A percentile compares a stretch with the other conserved stretches of the same genome.
These are phyloP conservation scores for Propithecus coquereli DNA, from an alignment of 2,113 vertebrate genomes.

Conservation along the genomic window DNA sequence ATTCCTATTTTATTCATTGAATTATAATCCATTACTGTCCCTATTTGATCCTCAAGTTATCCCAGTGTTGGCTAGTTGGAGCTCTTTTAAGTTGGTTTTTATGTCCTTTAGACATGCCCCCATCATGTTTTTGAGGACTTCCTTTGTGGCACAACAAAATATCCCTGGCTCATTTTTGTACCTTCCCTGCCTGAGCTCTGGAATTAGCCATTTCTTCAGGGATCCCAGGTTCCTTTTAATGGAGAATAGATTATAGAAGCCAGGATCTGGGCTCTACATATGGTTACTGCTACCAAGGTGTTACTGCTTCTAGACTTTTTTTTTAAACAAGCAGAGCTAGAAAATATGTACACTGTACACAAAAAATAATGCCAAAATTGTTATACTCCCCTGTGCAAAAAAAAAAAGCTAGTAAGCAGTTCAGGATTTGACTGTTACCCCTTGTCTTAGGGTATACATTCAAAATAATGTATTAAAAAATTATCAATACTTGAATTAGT, in stretches of 20 bases:
- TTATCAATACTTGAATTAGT: not conserved
- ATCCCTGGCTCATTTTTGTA: not conserved
- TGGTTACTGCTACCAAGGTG: not conserved
- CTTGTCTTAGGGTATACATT: not conserved
- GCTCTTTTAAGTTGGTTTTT: not conserved
- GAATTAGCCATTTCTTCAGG: not conserved
- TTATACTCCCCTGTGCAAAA: not conserved
- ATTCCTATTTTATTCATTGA: not conserved
- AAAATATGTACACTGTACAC: not conserved
- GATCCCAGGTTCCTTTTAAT: not conserved
- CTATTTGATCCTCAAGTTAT: not conserved
- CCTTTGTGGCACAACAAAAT: not conserved
- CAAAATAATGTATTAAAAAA: not conserved
- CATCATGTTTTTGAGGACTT: not conserved
- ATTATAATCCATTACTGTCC: not conserved
- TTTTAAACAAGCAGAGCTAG: not conserved
- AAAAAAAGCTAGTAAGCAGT: not conserved
- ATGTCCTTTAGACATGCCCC: not conserved
- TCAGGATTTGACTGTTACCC: not conserved
- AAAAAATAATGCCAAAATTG: constrained; percentile 8
- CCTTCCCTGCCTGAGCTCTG: not conserved
- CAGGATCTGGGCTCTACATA: not conserved
- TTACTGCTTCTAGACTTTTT: constrained; percentile 10
- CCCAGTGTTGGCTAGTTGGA: not conserved
- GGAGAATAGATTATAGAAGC: not conserved